Percentiles rank a stretch among this genome's conserved stretches.
These are phyloP conservation scores for Diploscapter pachys DNA, from an alignment of 1,140 invertebrate species.

Conservation along the genomic window DNA sequence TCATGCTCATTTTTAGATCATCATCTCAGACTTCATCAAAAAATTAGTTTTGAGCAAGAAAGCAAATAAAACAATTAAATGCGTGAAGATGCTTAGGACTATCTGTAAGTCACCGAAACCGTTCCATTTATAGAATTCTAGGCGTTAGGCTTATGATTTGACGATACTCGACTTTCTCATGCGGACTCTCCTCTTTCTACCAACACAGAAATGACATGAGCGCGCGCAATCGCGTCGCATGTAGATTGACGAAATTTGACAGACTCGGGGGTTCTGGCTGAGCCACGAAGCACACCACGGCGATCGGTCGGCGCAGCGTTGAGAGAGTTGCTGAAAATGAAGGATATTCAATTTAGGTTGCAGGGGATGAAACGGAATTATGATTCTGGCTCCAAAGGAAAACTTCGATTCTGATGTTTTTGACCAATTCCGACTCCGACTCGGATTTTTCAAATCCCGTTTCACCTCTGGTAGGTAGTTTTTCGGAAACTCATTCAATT, in stretches of 20 bases:
- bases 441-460: not conserved
- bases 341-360: constrained; percentile 16
- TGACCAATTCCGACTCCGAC: not conserved
- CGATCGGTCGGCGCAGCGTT: constrained; percentile 40
- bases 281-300: constrained; percentile 49
- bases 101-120: no score
- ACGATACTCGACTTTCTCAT: no score
- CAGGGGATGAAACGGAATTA: not conserved
- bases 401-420: constrained; percentile 2
- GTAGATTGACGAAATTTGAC: constrained; percentile 49
- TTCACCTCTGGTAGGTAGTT: not conserved
- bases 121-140: no score
- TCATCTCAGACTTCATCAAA: no score
- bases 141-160: no score
- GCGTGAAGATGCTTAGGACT: no score
- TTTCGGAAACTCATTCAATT: not conserved
- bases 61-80: no score
- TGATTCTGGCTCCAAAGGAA: not conserved
- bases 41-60: no score
- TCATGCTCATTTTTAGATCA: no score
- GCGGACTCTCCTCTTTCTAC: no score
- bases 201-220: constrained; percentile 43
- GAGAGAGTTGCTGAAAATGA: constrained; percentile 4
- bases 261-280: constrained; percentile 39
- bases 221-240: constrained; percentile 48